These are phyloP conservation scores for Oophaga pumilio DNA, from an alignment of 2,113 vertebrate genomes.

Conservation along the genomic window DNA sequence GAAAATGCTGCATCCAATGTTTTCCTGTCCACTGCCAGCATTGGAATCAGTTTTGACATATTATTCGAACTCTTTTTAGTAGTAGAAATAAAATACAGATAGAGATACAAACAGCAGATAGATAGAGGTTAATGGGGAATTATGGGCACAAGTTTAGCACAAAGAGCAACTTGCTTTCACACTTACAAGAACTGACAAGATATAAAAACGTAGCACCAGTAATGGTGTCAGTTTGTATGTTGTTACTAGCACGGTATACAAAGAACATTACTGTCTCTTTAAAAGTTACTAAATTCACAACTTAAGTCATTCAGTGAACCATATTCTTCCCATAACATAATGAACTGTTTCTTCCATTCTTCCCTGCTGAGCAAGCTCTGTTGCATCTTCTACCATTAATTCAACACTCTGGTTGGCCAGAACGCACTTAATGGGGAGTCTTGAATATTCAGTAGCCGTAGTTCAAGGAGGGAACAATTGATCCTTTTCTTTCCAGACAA, in stretches of 20 bases:
- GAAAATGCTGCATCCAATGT: not conserved
- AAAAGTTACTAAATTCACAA: not conserved
- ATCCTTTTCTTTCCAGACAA: constrained; percentile 36
- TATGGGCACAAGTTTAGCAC: no score
- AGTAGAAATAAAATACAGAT: no score
- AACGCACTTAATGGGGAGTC: constrained; percentile 15
- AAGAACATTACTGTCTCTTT: not conserved
- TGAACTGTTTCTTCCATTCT: constrained; percentile 34
- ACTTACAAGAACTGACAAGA: not conserved
- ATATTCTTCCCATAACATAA: constrained; percentile 14
- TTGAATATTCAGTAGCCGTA: constrained; percentile 40
- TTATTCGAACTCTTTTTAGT: not conserved
- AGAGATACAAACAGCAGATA: no score
- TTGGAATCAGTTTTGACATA: no score
- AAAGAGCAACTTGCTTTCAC: no score
- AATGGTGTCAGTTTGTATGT: not conserved
- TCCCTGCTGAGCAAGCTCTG: not conserved
- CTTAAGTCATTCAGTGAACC: not conserved
- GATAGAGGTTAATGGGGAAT: no score
- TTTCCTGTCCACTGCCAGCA: not conserved
- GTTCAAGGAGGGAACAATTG: constrained; percentile 30
- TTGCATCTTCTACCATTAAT: constrained; percentile 28
- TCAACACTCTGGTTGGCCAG: constrained; percentile 12
- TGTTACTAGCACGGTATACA: not conserved
- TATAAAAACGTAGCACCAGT: not conserved